Base-by-base conservation (phyloP, 2,888 invertebrate species). In the Lycocerus yunnanus region DNA sequence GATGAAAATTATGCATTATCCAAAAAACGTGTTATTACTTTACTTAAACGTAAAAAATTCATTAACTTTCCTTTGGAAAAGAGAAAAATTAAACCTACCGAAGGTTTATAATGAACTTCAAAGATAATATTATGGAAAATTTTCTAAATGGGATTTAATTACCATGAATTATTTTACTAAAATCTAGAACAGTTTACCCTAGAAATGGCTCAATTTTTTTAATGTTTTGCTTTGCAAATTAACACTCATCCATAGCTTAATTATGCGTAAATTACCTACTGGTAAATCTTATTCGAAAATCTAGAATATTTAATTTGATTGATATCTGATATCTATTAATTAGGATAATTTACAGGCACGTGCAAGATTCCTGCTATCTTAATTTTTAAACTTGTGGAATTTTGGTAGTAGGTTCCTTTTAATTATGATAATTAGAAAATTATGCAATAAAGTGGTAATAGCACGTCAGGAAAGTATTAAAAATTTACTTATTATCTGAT, bases 401-500 rank as follows among this genome's bases (percentile, higher is more conserved):
- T 63, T 63, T 18, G 20, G 61, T 63, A 63, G 61, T 63, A 63
- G 43, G 43, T 43, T 43, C 61, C 61, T 10, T 63, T 63, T 63
- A 63, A 63, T 63, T 63, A 63, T 63, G 20, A 63, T 63, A 63
- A 63, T 63, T 16, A 63, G 18, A 18, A 63, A 63, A 63, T 63
- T 63, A 63, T 63, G 61, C 61, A 63, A 63, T 63, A 63, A 63
- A 63, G 61, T 63, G 61, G 61, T 63, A 63, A 63, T 63, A 63
- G 61, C 61, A 63, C 61, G 61, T 63, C 43, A 43, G 43, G 43
- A 43, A 43, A 43, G n/a, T 43, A 43, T 43, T 43, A 43, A 43
- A 43, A 43, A 43, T 43, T 43, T 43, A 43, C 43, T 43, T 43
- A 43, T 43, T 43, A 43, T 43, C 43, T 43, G 43, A 43, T 43